A percentile compares a stretch with the other conserved stretches of the same genome.
Evolutionary conservation across 2,888 invertebrate species (phyloP).

Genomic region (Callinectes sapidus): DNA sequence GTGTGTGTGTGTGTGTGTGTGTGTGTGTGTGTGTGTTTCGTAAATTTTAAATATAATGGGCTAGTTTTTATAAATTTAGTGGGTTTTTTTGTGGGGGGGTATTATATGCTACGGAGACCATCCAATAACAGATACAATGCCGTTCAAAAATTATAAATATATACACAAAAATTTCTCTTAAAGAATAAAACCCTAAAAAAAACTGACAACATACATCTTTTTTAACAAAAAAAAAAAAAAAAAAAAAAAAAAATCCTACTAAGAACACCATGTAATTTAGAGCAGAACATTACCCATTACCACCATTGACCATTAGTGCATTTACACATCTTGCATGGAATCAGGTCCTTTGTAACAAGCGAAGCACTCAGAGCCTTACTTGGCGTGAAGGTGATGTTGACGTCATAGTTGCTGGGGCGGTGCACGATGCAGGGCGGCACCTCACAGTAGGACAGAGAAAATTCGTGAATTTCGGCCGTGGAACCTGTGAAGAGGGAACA

Average conservation of each 20-base stretch:
- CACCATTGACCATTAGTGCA: not conserved
- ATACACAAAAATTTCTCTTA: not conserved
- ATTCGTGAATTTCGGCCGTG: not conserved
- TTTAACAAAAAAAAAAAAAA: not conserved
- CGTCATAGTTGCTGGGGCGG: conserved; percentile 55
- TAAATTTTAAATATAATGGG: no score
- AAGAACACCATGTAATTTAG: not conserved
- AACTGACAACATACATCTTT: not conserved
- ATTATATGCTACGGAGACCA: no score
- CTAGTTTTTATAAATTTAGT: no score
- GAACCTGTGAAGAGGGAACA: not conserved
- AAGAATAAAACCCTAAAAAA: not conserved
- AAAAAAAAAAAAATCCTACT: not conserved
- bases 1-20: no score
- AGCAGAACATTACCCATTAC: not conserved
- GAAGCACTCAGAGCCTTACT: conserved; percentile 22
- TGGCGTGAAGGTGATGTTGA: conserved; percentile 62
- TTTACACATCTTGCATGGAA: not conserved
- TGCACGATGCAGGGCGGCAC: conserved; percentile 52
- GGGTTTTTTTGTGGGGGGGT: no score
- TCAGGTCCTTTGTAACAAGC: no score
- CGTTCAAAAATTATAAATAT: not conserved
- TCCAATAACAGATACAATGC: not conserved
- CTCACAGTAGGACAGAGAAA: conserved; percentile 39
- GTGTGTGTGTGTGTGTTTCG: no score